Evolutionary conservation across 2,888 invertebrate species (phyloP), one percentile per base, ranked within the genome.

Genomic region (Volucella bombylans): DNA sequence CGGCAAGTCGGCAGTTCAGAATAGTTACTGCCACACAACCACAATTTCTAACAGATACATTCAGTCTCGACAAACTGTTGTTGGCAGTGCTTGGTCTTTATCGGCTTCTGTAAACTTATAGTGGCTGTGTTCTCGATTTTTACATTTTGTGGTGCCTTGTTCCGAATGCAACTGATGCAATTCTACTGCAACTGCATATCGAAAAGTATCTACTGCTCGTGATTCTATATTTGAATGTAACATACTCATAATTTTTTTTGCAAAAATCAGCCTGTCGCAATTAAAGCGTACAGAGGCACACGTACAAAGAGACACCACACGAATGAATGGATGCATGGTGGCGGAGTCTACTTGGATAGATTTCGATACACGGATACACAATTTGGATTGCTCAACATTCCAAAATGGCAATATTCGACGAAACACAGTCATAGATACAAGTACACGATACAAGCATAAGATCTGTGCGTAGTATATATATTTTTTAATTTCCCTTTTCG

Each of bases 11-110:
- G 80, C 59, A 47, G 39, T 41, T 62, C 49, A 47, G 43, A 50
- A 41, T 57, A 57, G 49, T 74, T 65, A 76, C 74, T 80, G 81
- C 76, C 64, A 74, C 31, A 31, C 82, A 68, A 74, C 74, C 73
- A 74, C 45, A 9, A 12, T 47, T 64, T 50, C 11, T 23, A 43
- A 62, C 62, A 64, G 64, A 76, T 76, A 52, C 39, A 49, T n/a
- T 39, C 6, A 38, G 45, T 76, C 52, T 59, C 49, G 11, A 50
- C 18, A 74, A 76, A 82, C 72, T 82, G 72, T 78, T 82, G 78
- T 71, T 54, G 54, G 64, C 54, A 45, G 54, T 61, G 65, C 49
- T 6, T 62, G 43, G 38, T 59, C 62, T 72, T 38, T 64, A 31
- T 6, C 31, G 52, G 61, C 59, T 72, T 61, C 59, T 41, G 45